These are phyloP conservation scores for Hystrix cristata DNA, from an alignment of 2,113 vertebrate species.

Conservation along the genomic window DNA sequence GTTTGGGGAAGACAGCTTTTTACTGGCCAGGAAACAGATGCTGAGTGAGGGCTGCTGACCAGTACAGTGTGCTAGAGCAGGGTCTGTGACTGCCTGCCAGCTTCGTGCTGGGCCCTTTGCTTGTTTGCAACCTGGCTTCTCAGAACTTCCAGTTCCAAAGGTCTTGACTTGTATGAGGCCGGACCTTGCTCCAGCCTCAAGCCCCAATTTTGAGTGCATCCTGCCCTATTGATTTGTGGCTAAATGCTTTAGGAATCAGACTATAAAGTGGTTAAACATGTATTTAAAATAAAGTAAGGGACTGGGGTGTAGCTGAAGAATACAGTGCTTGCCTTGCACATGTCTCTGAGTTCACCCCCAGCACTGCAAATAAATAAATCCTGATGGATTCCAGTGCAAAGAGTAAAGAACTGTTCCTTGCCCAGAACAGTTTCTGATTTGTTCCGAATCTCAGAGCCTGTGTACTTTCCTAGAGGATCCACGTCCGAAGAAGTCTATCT, in stretches of 20 bases:
- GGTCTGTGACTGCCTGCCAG: neutral
- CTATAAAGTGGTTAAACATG: neutral
- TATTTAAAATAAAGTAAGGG: neutral
- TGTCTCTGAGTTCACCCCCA: neutral
- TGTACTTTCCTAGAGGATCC: neutral
- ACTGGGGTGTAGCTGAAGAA: neutral
- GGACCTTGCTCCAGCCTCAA: neutral
- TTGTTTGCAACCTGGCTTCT: neutral
- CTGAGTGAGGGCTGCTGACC: neutral
- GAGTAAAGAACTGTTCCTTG: neutral
- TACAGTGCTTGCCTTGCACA: neutral
- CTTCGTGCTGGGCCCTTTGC: neutral
- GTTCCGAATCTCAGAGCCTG: neutral
- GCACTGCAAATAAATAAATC: neutral
- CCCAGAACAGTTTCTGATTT: neutral
- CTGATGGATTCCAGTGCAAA: neutral
- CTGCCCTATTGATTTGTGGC: neutral
- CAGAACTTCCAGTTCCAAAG: neutral
- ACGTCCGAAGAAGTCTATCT: neutral
- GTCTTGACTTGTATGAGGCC: neutral
- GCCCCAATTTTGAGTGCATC: neutral
- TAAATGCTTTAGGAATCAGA: neutral
- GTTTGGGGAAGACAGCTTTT: neutral
- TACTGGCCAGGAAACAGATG: neutral
- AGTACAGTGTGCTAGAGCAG: accelerated